These are phyloP conservation scores for Cephus runcator DNA, from an alignment of 2,888 invertebrate species.

Conservation along the genomic window DNA sequence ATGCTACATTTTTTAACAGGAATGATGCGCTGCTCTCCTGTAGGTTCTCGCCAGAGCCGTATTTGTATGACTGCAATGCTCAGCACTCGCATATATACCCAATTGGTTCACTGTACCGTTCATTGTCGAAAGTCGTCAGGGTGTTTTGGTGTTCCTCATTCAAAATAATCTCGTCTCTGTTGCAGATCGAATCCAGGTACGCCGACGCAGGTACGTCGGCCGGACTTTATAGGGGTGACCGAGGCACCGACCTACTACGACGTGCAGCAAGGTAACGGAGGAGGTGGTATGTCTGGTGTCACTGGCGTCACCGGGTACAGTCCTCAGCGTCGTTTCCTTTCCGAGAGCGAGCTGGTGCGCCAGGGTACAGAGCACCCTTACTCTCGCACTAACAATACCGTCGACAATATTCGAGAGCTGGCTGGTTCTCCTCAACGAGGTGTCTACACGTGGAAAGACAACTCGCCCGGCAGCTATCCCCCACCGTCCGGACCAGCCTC, in stretches of 20 bases:
- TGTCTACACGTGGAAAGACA: conserved; percentile 84
- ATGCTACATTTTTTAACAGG: conserved; percentile 57
- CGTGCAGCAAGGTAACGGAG: conserved; percentile 50
- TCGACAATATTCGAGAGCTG: conserved; percentile 88
- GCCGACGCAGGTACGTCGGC: conserved; percentile 88
- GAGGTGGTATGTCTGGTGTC: conserved; percentile 51
- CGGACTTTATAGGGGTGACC: conserved; percentile 84
- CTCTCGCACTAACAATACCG: conserved; percentile 79
- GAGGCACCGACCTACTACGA: conserved; percentile 62
- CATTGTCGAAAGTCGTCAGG: conserved; percentile 29
- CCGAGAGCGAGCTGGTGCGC: conserved; percentile 73
- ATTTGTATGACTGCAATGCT: conserved; percentile 62
- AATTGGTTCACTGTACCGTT: conserved; percentile 36
- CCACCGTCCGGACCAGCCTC: conserved; percentile 34
- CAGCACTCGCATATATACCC: conserved; percentile 51
- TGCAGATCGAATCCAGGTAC: conserved; percentile 92
- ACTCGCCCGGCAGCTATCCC: conserved; percentile 74
- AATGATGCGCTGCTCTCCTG: conserved; percentile 57
- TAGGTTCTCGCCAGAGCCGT: conserved; percentile 60
- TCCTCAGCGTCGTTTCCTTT: conserved; percentile 73
- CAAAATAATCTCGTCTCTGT: conserved; percentile 20
- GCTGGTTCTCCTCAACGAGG: conserved; percentile 89
- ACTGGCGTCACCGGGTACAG: conserved; percentile 59
- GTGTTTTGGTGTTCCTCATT: conserved; percentile 21
- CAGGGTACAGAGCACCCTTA: conserved; percentile 70